phyloP scores from a whole-genome alignment of 2,888 invertebrate genomes.

The Nesidiocoris tenuis region DNA sequence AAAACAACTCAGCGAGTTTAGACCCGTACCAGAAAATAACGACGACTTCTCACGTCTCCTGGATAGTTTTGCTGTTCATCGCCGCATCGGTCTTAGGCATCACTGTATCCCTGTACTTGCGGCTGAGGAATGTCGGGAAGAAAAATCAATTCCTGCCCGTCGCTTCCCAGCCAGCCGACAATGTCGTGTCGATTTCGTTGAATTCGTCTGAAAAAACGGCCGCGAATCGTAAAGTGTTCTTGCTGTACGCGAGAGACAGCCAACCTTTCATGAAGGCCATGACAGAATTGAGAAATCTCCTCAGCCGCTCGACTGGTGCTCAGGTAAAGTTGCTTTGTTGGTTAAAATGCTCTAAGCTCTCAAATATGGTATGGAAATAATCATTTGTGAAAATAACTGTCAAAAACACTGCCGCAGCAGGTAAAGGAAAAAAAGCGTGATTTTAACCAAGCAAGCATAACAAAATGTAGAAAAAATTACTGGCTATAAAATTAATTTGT shows the following conservation, averaged over 20 bases:
- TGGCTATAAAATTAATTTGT: too few species aligned
- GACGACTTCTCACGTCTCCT: not conserved
- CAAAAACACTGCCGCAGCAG: too few species aligned
- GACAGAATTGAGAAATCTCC: constrained; percentile 7
- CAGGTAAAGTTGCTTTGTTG: not conserved
- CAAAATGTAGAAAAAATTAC: too few species aligned
- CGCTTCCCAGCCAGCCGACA: not conserved
- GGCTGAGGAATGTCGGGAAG: not conserved
- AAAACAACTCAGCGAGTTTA: not conserved
- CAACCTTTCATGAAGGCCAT: constrained; percentile 31
- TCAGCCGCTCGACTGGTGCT: not conserved
- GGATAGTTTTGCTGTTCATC: not conserved
- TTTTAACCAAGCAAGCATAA: too few species aligned
- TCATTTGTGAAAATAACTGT: too few species aligned
- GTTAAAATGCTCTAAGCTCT: too few species aligned
- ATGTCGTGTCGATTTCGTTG: too few species aligned
- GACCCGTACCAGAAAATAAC: not conserved
- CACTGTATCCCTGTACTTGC: not conserved
- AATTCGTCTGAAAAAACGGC: too few species aligned
- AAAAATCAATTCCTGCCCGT: not conserved
- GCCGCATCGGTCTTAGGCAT: not conserved
- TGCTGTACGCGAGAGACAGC: constrained; percentile 25
- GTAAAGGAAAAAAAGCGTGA: too few species aligned
- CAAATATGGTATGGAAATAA: too few species aligned
- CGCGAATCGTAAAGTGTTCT: constrained; percentile 7